A percentile compares a stretch with the other conserved stretches of the same genome.
These are phyloP conservation scores for Camponotus pennsylvanicus DNA, from an alignment of 1,140 invertebrate species.

Conservation along the genomic window DNA sequence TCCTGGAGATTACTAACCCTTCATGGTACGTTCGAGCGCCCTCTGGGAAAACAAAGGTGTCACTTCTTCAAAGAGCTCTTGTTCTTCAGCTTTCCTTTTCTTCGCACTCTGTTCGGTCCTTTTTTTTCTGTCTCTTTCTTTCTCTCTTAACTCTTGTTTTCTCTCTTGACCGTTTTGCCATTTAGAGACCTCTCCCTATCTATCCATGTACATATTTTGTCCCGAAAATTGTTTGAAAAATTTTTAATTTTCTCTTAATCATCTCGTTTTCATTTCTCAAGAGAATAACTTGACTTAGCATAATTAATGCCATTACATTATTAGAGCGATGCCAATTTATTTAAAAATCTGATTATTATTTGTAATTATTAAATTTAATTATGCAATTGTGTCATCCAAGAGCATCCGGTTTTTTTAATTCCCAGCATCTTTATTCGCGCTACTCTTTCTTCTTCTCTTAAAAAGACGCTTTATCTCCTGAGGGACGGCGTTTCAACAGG, in stretches of 20 bases:
- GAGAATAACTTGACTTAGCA: neutral
- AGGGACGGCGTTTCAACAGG: constrained; percentile 81
- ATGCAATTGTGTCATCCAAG: neutral
- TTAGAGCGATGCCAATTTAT: neutral
- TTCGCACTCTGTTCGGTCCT: constrained; percentile 33
- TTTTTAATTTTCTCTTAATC: constrained; percentile 29
- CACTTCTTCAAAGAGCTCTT: constrained; percentile 78
- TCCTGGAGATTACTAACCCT: constrained; percentile 72
- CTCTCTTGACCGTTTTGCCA: constrained; percentile 68
- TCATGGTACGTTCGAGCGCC: constrained; percentile 70
- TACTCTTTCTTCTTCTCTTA: constrained; percentile 56
- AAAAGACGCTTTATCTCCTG: constrained; percentile 83
- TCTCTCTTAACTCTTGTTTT: constrained; percentile 5
- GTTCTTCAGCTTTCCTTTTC: constrained; percentile 50
- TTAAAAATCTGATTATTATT: neutral
- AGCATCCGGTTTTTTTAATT: constrained; percentile 7
- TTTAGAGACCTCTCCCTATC: constrained; percentile 65
- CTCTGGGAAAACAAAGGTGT: constrained; percentile 81
- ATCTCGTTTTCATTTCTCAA: neutral
- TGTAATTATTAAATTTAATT: constrained; percentile 11
- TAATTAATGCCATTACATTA: neutral
- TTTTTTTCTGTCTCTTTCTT: neutral
- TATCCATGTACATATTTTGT: constrained; percentile 61
- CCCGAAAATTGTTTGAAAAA: constrained; percentile 61
- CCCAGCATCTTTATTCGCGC: constrained; percentile 36